Conservation (phyloP, 2,113 vertebrate species). For the Strix aluco region DNA sequence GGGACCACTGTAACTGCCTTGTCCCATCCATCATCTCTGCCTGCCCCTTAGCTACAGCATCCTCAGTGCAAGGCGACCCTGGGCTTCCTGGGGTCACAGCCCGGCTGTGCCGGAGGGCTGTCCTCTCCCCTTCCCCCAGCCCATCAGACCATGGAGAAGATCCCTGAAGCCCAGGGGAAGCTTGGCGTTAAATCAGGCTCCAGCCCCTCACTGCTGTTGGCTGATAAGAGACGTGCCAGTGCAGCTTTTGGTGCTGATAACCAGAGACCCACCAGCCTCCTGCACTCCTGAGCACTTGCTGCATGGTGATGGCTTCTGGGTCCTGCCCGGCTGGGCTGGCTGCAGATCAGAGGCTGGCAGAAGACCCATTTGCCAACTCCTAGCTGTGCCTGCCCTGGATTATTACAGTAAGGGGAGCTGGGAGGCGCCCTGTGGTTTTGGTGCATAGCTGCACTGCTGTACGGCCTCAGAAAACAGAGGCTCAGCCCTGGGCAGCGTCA, state of each 20-base stretch:
- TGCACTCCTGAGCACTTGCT: not conserved
- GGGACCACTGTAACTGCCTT: accelerated
- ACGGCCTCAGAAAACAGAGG: not conserved
- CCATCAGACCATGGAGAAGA: not conserved
- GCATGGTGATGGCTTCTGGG: not conserved
- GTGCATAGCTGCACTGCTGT: not conserved
- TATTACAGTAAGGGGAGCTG: not conserved
- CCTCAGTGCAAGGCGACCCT: not conserved
- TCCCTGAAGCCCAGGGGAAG: not conserved
- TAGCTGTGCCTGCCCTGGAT: not conserved
- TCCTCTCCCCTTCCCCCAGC: not conserved
- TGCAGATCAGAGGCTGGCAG: not conserved
- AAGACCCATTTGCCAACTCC: not conserved
- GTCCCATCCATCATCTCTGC: not conserved
- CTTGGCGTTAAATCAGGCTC: not conserved
- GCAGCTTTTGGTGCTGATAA: not conserved
- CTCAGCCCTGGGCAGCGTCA: not conserved
- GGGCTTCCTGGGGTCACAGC: constrained; percentile 39
- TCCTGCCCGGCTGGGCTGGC: not conserved
- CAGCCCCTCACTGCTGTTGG: accelerated
- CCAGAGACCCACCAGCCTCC: not conserved
- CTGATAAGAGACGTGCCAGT: not conserved
- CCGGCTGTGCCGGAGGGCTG: not conserved
- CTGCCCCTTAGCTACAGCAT: not conserved
- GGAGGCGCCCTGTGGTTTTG: not conserved